Percentiles rank a stretch among this genome's conserved stretches.
phyloP scores from a whole-genome alignment of 37 sponge, comb jelly and placozoan genomes.

The Aplysina aerophoba region DNA sequence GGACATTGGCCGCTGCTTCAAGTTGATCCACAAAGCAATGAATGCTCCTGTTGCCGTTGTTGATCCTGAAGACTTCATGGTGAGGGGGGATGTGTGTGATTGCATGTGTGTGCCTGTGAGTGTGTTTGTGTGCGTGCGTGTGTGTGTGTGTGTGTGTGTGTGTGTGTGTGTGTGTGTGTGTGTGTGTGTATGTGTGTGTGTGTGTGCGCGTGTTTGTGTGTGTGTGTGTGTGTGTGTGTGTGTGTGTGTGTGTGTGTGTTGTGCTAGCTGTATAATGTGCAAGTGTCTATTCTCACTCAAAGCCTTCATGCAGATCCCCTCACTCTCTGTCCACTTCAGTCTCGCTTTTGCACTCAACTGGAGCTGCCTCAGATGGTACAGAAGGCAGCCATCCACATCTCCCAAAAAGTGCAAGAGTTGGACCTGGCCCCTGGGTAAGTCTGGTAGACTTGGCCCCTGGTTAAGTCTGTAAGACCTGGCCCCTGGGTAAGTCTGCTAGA shows the following conservation, averaged over 20 bases:
- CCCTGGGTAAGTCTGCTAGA: too few relatives aligned
- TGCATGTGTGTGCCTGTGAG: too few relatives aligned
- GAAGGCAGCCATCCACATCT: conserved; percentile 92
- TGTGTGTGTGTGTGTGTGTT: too few relatives aligned
- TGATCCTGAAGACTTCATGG: conserved; percentile 90
- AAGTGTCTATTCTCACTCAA: too few relatives aligned
- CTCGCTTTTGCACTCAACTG: conserved; percentile 88
- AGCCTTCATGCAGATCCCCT: too few relatives aligned
- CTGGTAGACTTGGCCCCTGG: too few relatives aligned
- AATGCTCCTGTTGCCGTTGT: conserved; percentile 61
- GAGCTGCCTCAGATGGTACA: conserved; percentile 72
- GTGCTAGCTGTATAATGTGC: too few relatives aligned
- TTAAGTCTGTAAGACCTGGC: too few relatives aligned
- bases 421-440: conserved; percentile 93
- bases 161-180: conserved; percentile 27
- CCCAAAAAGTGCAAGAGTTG: conserved; percentile 78
- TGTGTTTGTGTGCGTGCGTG: not conserved
- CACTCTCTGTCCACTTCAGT: conserved; percentile 46
- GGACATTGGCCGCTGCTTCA: conserved; percentile 97
- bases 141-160: conserved; percentile 27
- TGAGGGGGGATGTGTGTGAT: too few relatives aligned
- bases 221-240: too few relatives aligned
- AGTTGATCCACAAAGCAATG: conserved; percentile 77
- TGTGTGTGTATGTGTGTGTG: conserved; percentile 3
- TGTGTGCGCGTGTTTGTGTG: too few relatives aligned